Evolutionary conservation across 2,888 invertebrate species (phyloP).

Genomic region (Phrixothrix hirtus): DNA sequence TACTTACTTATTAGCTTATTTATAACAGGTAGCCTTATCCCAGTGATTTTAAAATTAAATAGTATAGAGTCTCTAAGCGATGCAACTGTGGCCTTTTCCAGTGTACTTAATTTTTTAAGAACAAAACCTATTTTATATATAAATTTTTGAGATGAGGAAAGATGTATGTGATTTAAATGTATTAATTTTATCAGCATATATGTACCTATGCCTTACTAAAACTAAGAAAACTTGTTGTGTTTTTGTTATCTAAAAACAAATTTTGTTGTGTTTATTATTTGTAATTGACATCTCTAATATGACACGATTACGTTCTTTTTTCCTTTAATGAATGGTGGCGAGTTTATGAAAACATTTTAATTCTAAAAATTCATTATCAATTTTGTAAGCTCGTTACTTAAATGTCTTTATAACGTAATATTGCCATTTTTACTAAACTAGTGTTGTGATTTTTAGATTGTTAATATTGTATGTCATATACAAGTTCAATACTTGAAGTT

Average conservation of each 20-base stretch:
- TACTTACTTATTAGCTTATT: conserved; percentile 15
- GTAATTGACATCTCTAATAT: conserved; percentile 17
- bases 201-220: too few relatives aligned
- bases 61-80: conserved; percentile 9
- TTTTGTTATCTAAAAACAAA: too few relatives aligned
- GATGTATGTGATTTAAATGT: too few relatives aligned
- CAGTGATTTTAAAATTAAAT: conserved; percentile 12
- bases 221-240: too few relatives aligned
- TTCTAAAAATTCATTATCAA: too few relatives aligned
- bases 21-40: conserved; percentile 14
- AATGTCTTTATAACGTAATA: conserved; percentile 33
- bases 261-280: too few relatives aligned
- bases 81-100: conserved; percentile 30
- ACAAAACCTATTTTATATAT: conserved; percentile 15
- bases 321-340: conserved; percentile 26
- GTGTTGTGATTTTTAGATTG: conserved; percentile 51
- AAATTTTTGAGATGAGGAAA: conserved; percentile 4
- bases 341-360: too few relatives aligned
- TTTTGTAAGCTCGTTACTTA: too few relatives aligned
- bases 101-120: conserved; percentile 26
- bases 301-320: conserved; percentile 9
- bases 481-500: conserved; percentile 54
- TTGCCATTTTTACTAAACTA: conserved; percentile 52
- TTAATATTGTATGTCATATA: conserved; percentile 36
- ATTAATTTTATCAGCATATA: too few relatives aligned